Evolutionary conservation across 2,797 vertebrate genomes (phyloP), one percentile per base, ranked within the genome.

Genomic region (Caiman crocodilus): DNA sequence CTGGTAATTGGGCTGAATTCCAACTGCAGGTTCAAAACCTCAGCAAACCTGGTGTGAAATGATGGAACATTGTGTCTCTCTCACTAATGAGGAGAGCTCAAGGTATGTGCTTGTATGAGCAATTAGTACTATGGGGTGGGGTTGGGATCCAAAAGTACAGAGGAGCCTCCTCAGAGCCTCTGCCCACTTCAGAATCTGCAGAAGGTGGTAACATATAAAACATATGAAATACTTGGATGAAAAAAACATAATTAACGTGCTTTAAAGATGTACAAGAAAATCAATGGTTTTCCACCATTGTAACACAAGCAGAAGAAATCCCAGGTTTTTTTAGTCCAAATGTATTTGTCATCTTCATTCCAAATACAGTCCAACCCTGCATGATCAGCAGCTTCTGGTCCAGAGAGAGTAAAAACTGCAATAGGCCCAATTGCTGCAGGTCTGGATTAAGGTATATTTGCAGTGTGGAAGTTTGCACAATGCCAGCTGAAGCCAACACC

Each of bases 401-500:
- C 86, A 95, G 84, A 85, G 80, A 1, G 30, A 82, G 85, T 65
- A 55, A 74, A 90, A 92, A 84, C 3, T 26, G 58, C 50, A 96
- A 91, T 26, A 94, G 90, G 84, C 84, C 42, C 92, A 96, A 79
- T 81, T 93, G 77, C n/a, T 64, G 18, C 79, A 84, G 91, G 87
- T 96, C 94, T 91, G 77, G 83, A 94, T 5, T 0, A 84, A 93
- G 73, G 73, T 80, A 92, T 2, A 1, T 75, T 84, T 79, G 89
- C 71, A 86, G 11, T 67, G 87, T 93, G 84, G 89, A 73, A 88
- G 65, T 96, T 96, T 94, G 92, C 85, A 85, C 63, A 90, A 77
- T n/a, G 28, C 32, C 79, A 65, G 76, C 94, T 87, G 61, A 89
- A 95, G 91, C 71, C 87, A 90, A 89, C 79, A 28, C 7, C 59